phyloP scores from a whole-genome alignment of 2,113 vertebrate species.

The Willisornis vidua region DNA sequence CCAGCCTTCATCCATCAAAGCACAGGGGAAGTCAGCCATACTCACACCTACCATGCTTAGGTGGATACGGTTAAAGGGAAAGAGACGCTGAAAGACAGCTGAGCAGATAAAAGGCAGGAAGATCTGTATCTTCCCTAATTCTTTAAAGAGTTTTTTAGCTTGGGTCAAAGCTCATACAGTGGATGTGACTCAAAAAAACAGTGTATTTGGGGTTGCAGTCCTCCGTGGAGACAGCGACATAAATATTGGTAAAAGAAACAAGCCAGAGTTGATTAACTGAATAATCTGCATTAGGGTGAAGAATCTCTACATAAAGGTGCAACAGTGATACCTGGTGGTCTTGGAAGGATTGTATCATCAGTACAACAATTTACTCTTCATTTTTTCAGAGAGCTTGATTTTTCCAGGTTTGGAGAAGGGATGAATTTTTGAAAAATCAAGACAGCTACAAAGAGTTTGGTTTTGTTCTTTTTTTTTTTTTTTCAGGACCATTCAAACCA shows the following conservation, averaged over 20 bases:
- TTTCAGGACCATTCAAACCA: background rate
- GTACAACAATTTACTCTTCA: background rate
- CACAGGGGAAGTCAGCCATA: background rate
- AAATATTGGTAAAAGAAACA: background rate
- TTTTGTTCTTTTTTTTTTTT: background rate
- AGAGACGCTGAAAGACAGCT: background rate
- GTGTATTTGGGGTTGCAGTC: background rate
- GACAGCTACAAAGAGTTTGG: background rate
- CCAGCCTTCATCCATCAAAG: background rate
- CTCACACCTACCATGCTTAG: background rate
- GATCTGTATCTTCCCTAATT: background rate
- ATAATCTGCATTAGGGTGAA: background rate
- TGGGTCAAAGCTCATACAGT: background rate
- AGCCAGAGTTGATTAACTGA: background rate
- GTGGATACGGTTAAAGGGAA: background rate
- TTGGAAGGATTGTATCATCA: background rate
- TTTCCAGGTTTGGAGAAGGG: background rate
- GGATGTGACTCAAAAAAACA: background rate
- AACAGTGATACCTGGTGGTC: background rate
- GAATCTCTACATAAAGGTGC: background rate
- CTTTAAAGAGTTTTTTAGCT: background rate
- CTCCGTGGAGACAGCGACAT: rapidly evolving
- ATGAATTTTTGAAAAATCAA: background rate
- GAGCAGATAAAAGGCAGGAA: background rate
- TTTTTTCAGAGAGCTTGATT: background rate